These are phyloP conservation scores for Pangasianodon gigas DNA, from an alignment of 2,113 vertebrate species.

Conservation along the genomic window DNA sequence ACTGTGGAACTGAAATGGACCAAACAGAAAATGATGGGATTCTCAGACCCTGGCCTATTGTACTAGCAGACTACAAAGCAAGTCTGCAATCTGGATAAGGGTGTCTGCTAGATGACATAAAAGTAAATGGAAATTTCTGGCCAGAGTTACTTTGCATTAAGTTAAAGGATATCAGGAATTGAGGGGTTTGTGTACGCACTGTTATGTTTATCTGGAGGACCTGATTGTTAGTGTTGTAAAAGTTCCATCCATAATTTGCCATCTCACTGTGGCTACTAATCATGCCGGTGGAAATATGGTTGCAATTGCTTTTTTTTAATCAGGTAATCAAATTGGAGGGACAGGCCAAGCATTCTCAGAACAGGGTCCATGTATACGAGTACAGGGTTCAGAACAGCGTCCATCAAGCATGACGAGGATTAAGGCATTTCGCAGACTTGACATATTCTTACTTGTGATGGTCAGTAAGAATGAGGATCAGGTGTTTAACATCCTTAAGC, in stretches of 20 bases:
- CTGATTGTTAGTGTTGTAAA: background rate
- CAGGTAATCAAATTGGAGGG: background rate
- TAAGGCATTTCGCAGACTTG: background rate
- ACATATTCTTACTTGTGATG: background rate
- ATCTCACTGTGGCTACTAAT: background rate
- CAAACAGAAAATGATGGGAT: background rate
- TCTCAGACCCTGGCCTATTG: background rate
- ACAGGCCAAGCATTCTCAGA: background rate
- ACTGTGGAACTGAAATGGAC: too few relatives aligned
- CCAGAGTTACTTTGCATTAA: too few relatives aligned
- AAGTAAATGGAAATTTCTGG: too few relatives aligned
- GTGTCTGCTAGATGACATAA: background rate
- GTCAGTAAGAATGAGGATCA: background rate
- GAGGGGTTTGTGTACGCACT: background rate
- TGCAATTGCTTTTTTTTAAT: background rate
- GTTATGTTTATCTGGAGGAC: background rate
- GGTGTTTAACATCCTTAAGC: background rate
- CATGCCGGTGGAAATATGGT: background rate
- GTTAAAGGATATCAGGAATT: background rate
- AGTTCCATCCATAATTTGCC: background rate
- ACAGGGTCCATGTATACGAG: background rate
- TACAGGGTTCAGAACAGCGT: background rate
- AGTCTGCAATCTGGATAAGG: background rate
- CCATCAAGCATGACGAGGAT: background rate
- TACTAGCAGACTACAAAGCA: background rate